Evolutionary conservation across 1,140 invertebrate species (phyloP).

Genomic region (Aphaenogaster ashmeadi): DNA sequence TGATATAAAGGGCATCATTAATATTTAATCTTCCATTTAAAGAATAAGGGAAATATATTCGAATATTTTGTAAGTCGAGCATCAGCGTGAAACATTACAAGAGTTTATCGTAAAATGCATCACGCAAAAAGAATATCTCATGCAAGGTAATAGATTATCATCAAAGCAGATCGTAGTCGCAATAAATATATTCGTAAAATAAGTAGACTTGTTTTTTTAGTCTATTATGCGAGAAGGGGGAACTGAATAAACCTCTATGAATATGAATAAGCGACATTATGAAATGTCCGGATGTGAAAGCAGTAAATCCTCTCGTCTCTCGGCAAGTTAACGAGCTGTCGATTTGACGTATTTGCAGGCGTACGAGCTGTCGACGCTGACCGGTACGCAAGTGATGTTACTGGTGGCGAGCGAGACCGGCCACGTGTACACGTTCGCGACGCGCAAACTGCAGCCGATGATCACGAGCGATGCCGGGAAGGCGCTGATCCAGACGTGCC

Average conservation of each 20-base stretch:
- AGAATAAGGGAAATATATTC: not conserved
- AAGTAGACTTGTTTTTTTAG: no score
- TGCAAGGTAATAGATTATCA: not conserved
- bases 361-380: slow-evolving; percentile 99
- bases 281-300: not conserved
- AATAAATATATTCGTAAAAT: not conserved
- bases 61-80: not conserved
- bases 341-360: slow-evolving; percentile 90
- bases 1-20: not conserved
- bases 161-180: not conserved
- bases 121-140: not conserved
- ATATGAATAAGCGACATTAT: not conserved
- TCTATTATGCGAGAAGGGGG: not conserved
- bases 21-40: not conserved
- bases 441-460: slow-evolving; percentile 99
- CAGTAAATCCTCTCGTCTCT: not conserved
- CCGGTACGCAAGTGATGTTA: slow-evolving; percentile 99
- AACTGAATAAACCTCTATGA: no score
- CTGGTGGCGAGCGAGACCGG: slow-evolving; percentile 98
- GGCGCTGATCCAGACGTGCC: slow-evolving; percentile 98
- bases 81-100: not conserved
- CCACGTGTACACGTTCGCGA: slow-evolving; percentile 99
- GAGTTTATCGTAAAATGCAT: not conserved
- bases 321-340: not conserved
- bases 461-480: slow-evolving; percentile 99